Percentiles rank a stretch among this genome's conserved stretches.
These are phyloP conservation scores for Erebia palarica DNA, from an alignment of 2,888 invertebrate species.

Conservation along the genomic window DNA sequence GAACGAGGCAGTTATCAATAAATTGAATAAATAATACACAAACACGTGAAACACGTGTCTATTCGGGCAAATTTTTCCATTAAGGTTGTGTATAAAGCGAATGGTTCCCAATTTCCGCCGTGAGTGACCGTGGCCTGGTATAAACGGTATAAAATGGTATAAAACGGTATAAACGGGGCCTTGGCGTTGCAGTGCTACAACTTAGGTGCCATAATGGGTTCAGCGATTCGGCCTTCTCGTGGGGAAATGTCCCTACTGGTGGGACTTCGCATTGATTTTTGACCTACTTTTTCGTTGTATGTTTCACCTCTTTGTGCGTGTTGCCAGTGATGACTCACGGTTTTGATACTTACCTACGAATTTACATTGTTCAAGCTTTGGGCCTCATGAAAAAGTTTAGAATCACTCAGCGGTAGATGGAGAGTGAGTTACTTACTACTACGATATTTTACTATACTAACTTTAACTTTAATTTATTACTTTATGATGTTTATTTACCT, in stretches of 20 bases:
- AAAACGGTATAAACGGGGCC: not conserved
- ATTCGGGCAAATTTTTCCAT: not conserved
- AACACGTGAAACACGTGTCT: not conserved
- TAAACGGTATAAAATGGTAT: not conserved
- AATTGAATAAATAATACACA: too few species aligned
- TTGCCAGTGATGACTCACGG: too few species aligned
- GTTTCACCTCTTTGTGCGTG: too few species aligned
- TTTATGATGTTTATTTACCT: too few species aligned
- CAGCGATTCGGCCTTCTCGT: not conserved
- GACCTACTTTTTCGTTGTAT: not conserved
- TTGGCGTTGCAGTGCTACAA: slow-evolving; percentile 3
- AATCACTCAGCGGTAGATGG: too few species aligned
- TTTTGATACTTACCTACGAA: too few species aligned
- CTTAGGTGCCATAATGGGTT: slow-evolving; percentile 8
- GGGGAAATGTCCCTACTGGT: slow-evolving; percentile 6
- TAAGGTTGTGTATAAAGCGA: not conserved
- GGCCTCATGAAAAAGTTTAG: too few species aligned
- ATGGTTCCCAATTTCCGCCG: not conserved
- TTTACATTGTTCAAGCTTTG: too few species aligned
- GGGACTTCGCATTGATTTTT: slow-evolving; percentile 5
- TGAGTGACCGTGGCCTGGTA: slow-evolving; percentile 6
- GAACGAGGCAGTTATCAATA: too few species aligned
- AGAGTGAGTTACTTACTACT: too few species aligned
- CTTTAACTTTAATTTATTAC: too few species aligned
- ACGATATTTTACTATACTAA: too few species aligned